Base-by-base conservation (phyloP, 1,140 invertebrate genomes). In the Diachasmimorpha longicaudata region DNA sequence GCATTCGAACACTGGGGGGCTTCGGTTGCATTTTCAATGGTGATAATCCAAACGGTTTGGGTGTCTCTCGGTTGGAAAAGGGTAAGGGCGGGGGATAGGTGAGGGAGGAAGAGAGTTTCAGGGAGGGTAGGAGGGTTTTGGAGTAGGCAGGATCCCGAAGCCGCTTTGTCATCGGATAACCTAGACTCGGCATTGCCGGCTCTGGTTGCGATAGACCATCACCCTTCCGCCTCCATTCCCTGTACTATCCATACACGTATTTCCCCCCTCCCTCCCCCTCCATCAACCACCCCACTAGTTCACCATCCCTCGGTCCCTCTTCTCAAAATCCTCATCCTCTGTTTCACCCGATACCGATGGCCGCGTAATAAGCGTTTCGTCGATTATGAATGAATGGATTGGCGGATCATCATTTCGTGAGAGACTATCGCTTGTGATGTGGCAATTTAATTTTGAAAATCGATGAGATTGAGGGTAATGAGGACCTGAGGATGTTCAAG, bases 141-240 rank as follows among this genome's bases (percentile, higher is more conserved):
- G 58, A 63, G 58, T 63, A 63, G 58, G 58, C 58, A 63, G 58
- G 23, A 63, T 63, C 58, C 58, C 79, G 78, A 80, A 80, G 78
- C 77, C 78, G 84, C 85, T 86, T 86, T 86, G 85, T 86, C 84
- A 86, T 82, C 84, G 81, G 84, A 86, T 86, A 86, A 82, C 83
- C 83, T 82, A 86, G 84, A 84, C 78, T 84, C 81, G 71, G 81
- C 81, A 79, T 84, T 84, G 81, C 82, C 81, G 76, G 80, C 81
- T 84, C 83, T 82, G 82, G 80, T 84, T 81, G 82, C 82, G 81
- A 85, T 84, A 84, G 81, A 84, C 68, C 79, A 71, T 74, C 46
- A 72, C 78, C 79, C 79, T 79, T 79, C 81, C 70, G 72, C 68
- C 69, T 74, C 75, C 14, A 70, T 78, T 55, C 42, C 37, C 25